Percentiles rank a stretch among this genome's conserved stretches.
phyloP scores from a whole-genome alignment of 2,113 vertebrate species.

The Megaceryle maxima region DNA sequence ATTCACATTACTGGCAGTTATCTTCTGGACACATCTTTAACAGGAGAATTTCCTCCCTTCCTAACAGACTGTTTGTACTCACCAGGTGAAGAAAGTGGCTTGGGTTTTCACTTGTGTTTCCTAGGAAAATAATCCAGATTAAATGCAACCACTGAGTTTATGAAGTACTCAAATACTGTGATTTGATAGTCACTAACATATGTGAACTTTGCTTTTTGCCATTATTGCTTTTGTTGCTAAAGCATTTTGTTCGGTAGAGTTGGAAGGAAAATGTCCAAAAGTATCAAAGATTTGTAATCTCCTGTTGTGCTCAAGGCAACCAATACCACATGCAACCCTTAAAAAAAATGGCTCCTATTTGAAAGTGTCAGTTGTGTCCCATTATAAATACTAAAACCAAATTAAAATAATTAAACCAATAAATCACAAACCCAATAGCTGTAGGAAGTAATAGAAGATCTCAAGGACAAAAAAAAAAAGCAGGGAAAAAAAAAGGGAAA shows the following conservation, averaged over 20 bases:
- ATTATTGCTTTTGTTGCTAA: not conserved
- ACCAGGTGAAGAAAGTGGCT: not conserved
- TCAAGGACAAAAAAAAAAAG: not conserved
- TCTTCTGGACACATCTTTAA: not conserved
- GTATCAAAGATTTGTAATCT: not conserved
- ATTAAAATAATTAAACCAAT: slow-evolving; percentile 7
- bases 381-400: not conserved
- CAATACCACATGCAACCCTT: not conserved
- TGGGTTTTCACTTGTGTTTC: not conserved
- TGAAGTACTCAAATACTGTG: not conserved
- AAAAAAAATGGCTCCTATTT: not conserved
- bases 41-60: not conserved
- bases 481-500: not conserved
- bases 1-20: not conserved
- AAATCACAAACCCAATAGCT: not conserved
- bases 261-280: not conserved
- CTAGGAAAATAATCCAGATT: not conserved
- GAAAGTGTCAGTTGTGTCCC: not conserved
- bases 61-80: not conserved
- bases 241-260: not conserved
- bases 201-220: not conserved
- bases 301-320: not conserved
- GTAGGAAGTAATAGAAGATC: not conserved
- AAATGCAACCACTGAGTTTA: not conserved
- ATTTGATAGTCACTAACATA: not conserved